Conservation (phyloP, 1,140 invertebrate species). For the Calephelis virginiensis region DNA sequence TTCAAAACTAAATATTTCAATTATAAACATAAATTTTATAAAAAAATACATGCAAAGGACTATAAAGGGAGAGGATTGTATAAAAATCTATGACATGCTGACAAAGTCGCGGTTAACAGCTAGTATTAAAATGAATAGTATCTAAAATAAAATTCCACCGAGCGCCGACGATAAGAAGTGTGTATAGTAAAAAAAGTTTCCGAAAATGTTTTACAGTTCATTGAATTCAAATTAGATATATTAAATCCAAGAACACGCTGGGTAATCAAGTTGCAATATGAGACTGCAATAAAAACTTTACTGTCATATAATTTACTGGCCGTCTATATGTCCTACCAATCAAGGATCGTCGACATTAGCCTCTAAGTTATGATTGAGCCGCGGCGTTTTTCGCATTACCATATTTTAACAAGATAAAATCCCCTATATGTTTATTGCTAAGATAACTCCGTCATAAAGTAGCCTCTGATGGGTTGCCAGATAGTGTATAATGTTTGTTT, state of each 20-base stretch:
- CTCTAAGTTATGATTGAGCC: constrained; percentile 60
- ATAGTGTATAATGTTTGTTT: constrained; percentile 1
- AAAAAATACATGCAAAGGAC: too few relatives aligned
- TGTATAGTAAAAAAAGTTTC: too few relatives aligned
- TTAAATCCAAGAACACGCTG: background rate
- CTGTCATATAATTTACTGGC: constrained; percentile 49
- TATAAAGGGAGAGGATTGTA: too few relatives aligned
- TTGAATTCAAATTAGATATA: too few relatives aligned
- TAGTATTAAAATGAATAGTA: too few relatives aligned
- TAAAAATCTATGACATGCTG: too few relatives aligned
- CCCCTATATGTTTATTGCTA: constrained; percentile 44
- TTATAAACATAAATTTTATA: too few relatives aligned
- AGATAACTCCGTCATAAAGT: background rate
- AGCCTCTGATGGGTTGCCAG: background rate
- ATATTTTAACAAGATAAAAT: constrained; percentile 56
- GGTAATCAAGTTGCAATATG: constrained; percentile 9
- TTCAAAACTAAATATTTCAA: too few relatives aligned
- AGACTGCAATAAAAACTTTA: constrained; percentile 49
- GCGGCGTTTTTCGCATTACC: constrained; percentile 48
- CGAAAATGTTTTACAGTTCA: too few relatives aligned
- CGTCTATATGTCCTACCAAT: constrained; percentile 33
- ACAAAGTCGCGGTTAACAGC: too few relatives aligned
- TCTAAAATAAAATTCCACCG: too few relatives aligned
- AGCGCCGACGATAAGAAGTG: too few relatives aligned
- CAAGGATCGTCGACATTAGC: constrained; percentile 50